These are phyloP conservation scores for Dysidea cf. avara DNA, from an alignment of 37 sponge, comb jelly and placozoan genomes.

Conservation along the genomic window DNA sequence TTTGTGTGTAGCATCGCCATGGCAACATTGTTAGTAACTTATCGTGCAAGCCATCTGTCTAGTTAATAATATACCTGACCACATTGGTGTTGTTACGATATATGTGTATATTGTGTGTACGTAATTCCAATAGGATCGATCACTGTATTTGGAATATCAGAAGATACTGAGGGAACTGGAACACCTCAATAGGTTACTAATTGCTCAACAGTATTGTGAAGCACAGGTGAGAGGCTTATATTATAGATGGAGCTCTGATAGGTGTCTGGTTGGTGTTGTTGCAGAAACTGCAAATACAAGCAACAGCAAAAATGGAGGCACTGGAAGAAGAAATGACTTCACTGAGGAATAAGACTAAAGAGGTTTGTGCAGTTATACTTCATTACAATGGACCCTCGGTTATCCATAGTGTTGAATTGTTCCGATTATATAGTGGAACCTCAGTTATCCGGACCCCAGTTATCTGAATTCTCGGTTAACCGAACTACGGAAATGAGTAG, in stretches of 20 bases:
- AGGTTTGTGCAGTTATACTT: too few species aligned
- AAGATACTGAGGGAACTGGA: constrained; percentile 88
- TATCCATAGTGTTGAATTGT: too few species aligned
- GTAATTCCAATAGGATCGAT: constrained; percentile 69
- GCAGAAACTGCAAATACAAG: constrained; percentile 32
- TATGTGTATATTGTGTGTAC: constrained; percentile 14
- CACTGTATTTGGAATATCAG: constrained; percentile 95
- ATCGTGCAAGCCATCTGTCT: neutral
- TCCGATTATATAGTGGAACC: too few species aligned
- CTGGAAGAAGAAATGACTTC: constrained; percentile 49
- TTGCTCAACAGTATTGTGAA: constrained; percentile 80
- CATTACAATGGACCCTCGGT: too few species aligned
- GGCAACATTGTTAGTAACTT: neutral
- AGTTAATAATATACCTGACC: too few species aligned
- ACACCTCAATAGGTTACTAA: constrained; percentile 68
- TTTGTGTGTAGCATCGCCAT: neutral
- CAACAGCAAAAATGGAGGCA: constrained; percentile 1
- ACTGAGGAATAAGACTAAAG: too few species aligned
- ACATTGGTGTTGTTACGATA: neutral
- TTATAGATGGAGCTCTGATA: neutral
- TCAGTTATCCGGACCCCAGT: too few species aligned
- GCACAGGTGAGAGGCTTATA: constrained; percentile 66
- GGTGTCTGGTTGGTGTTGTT: neutral
- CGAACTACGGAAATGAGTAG: too few species aligned
- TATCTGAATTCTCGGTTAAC: too few species aligned